Evolutionary conservation across 2,797 vertebrate species (phyloP), one percentile per base, ranked within the genome.

Genomic region (Eulemur albifrons): DNA sequence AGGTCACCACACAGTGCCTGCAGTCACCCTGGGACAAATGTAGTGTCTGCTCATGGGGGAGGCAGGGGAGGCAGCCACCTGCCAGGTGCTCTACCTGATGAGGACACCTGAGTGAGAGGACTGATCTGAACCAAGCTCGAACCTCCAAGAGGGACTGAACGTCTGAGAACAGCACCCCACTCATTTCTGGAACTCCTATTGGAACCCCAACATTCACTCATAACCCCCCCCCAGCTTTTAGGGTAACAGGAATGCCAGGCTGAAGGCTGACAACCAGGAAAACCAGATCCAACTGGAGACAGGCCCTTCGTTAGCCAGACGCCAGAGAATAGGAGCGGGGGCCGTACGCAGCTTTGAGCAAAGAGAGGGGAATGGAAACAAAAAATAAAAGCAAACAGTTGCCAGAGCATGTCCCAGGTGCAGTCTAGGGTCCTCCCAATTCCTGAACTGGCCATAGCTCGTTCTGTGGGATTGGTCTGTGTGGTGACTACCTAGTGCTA

Each of bases 101-200:
- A 45, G 15, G 50, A 48, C 43, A 27, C 32, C 45, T 8, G 30
- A 7, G n/a, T 0, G 1, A 69, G 59, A 79, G 30, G 50, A 69
- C 75, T 43, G 43, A 18, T 35, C 30, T 18, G 38, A 32, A 32
- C 5, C 25, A 18, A 30, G n/a, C 13, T 40, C 2, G 9, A 54
- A 23, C 65, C 69, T 83, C 45, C 11, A 14, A 54, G 25, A 18
- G 25, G 69, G 45, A 11, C 43, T 1, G 21, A 32, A 11, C 40
- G 18, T 70, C 27, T 3, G 18, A n/a, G 4, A 54, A n/a, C 0
- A 1, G 38, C 70, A 23, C 52, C 0, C 0, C 9, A 10, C 17
- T 14, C 1, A 17, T 2, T 18, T 45, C 27, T 35, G 21, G 20
- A 63, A 59, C 43, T 61, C 30, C 59, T 15, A 9, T 18, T 21